phyloP scores from a whole-genome alignment of 53 echinoderm and acorn worm genomes.

The Pentamera pediparva region DNA sequence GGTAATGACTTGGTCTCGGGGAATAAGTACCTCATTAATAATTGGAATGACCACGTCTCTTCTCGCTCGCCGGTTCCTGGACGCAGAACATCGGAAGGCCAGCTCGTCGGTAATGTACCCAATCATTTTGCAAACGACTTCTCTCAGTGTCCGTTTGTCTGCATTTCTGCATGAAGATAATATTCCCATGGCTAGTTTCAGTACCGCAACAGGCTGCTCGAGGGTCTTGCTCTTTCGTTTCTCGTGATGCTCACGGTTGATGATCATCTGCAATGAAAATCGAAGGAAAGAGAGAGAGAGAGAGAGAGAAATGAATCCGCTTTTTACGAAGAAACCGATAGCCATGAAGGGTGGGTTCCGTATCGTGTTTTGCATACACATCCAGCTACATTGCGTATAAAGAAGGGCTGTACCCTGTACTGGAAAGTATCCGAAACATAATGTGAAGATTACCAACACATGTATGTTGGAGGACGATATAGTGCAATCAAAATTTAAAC shows the following conservation, averaged over 20 bases:
- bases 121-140: constrained; percentile 9
- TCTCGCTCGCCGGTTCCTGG: neutral
- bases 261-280: constrained; percentile 2
- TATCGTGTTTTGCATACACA: too few species aligned
- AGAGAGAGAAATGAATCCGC: neutral
- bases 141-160: neutral
- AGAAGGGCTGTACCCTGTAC: too few species aligned
- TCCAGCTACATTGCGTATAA: too few species aligned
- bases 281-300: neutral
- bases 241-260: constrained; percentile 10
- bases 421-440: too few species aligned
- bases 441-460: too few species aligned
- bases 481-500: too few species aligned
- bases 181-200: constrained; percentile 14
- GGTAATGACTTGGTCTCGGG: too few species aligned
- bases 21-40: too few species aligned
- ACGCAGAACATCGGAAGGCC: neutral
- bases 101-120: constrained; percentile 11
- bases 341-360: too few species aligned
- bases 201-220: constrained; percentile 16
- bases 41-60: too few species aligned
- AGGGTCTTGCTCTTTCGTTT: constrained; percentile 2
- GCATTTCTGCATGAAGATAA: neutral
- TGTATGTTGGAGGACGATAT: too few species aligned
- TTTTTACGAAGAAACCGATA: too few species aligned